Conservation (phyloP, 2,113 vertebrate species). For the Ranitomeya variabilis region DNA sequence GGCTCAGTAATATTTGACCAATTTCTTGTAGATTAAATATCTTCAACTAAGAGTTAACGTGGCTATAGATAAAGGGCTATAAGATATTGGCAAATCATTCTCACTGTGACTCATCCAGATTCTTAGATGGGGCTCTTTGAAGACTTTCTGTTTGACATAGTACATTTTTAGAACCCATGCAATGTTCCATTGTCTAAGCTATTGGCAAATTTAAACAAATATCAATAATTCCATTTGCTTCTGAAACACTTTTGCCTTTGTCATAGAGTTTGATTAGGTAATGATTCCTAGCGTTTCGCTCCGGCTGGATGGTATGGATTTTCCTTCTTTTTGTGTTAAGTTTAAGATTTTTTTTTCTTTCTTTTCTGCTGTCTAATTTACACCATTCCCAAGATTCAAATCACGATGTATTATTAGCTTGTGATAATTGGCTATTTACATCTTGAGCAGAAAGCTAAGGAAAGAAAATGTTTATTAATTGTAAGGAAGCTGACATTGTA, state of each 20-base stretch:
- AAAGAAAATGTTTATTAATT: not conserved
- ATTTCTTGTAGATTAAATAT: not conserved
- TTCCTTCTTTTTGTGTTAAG: slow-evolving; percentile 78
- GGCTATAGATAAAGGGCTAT: not conserved
- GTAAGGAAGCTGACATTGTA: not conserved
- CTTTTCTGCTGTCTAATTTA: slow-evolving; percentile 66
- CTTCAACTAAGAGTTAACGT: not conserved
- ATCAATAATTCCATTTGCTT: slow-evolving; percentile 65
- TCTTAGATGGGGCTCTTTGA: not conserved
- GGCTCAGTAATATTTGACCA: not conserved
- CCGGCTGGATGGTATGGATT: slow-evolving; percentile 73
- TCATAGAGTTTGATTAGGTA: slow-evolving; percentile 68
- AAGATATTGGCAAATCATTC: slow-evolving; percentile 9
- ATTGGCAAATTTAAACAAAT: slow-evolving; percentile 69
- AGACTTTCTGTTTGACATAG: not conserved
- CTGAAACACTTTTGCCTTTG: slow-evolving; percentile 66
- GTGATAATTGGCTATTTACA: slow-evolving; percentile 9
- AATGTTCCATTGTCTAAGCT: slow-evolving; percentile 53
- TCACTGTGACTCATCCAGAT: not conserved
- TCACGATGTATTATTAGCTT: slow-evolving; percentile 32
- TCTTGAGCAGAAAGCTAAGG: not conserved
- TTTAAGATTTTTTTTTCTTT: slow-evolving; percentile 52
- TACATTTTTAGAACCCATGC: slow-evolving; percentile 20
- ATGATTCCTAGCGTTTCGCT: slow-evolving; percentile 72
- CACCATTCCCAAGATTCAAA: not conserved